Evolutionary conservation across 2,888 invertebrate genomes (phyloP).

Genomic region (Orchesella flavescens): DNA sequence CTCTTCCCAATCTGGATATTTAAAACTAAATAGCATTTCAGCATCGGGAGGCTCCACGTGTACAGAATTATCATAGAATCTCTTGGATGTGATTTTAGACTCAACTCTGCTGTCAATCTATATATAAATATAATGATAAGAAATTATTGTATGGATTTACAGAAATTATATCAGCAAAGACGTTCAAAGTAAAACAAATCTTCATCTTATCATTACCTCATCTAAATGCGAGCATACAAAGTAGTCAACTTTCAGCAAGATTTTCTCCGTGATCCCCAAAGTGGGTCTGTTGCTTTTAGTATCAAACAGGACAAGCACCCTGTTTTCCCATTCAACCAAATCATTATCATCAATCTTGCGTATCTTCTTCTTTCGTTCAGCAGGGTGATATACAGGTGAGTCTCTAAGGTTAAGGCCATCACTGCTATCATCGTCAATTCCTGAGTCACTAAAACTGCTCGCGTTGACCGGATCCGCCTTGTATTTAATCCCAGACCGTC

Average conservation of each 20-base stretch:
- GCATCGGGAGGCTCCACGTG: not conserved
- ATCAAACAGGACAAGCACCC: conserved; percentile 31
- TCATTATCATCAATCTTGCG: too few species aligned
- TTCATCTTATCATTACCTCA: conserved; percentile 38
- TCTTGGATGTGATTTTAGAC: too few species aligned
- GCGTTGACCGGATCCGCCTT: too few species aligned
- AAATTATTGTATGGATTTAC: too few species aligned
- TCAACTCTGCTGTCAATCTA: conserved; percentile 4
- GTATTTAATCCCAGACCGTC: too few species aligned
- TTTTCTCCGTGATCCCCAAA: conserved; percentile 27
- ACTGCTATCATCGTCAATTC: too few species aligned
- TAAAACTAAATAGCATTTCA: not conserved
- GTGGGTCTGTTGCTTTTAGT: conserved; percentile 17
- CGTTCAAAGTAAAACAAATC: too few species aligned
- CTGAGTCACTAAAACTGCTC: too few species aligned
- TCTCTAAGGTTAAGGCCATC: too few species aligned
- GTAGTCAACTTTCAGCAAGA: conserved; percentile 20
- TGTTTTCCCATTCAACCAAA: not conserved
- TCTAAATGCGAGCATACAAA: conserved; percentile 51
- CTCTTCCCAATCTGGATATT: conserved; percentile 62
- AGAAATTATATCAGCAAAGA: too few species aligned
- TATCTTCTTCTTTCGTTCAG: too few species aligned
- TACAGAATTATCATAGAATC: not conserved
- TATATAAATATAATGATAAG: conserved; percentile 10
- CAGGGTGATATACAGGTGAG: too few species aligned